Conservation (phyloP, 2,888 invertebrate genomes). For the Koerneria pararmatus region DNA sequence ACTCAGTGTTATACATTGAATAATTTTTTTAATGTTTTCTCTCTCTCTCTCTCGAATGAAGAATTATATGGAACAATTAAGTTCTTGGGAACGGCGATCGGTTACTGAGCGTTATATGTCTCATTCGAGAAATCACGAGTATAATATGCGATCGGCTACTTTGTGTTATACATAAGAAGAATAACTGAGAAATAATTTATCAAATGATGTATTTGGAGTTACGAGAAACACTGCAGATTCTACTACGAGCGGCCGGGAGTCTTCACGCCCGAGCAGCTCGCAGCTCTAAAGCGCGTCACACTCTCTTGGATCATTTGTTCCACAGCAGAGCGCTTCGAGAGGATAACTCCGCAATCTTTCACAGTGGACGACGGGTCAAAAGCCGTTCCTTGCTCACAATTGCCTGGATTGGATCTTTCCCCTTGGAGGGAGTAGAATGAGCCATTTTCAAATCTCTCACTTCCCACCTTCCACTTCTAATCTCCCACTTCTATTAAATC, state of each 20-base stretch:
- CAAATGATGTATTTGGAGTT: no score
- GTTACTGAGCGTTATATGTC: neutral
- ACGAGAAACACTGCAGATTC: no score
- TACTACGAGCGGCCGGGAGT: constrained; percentile 45
- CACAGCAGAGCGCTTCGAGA: constrained; percentile 39
- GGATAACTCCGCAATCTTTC: constrained; percentile 33
- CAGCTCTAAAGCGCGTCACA: constrained; percentile 29
- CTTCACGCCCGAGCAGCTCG: constrained; percentile 45
- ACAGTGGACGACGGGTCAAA: constrained; percentile 34
- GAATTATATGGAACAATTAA: neutral
- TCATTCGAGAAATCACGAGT: no score
- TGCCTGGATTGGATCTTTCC: constrained; percentile 43
- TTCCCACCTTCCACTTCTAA: no score
- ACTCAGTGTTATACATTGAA: no score
- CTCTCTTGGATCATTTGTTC: constrained; percentile 38
- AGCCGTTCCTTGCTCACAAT: constrained; percentile 45
- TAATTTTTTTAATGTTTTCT: neutral
- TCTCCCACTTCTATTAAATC: no score
- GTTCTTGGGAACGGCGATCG: neutral
- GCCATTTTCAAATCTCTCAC: neutral
- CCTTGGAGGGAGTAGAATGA: constrained; percentile 42
- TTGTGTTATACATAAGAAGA: no score
- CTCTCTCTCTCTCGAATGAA: neutral
- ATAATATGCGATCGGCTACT: no score
- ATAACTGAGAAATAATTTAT: no score